phyloP scores from a whole-genome alignment of 2,888 invertebrate genomes.

The Gnatocerus cornutus region DNA sequence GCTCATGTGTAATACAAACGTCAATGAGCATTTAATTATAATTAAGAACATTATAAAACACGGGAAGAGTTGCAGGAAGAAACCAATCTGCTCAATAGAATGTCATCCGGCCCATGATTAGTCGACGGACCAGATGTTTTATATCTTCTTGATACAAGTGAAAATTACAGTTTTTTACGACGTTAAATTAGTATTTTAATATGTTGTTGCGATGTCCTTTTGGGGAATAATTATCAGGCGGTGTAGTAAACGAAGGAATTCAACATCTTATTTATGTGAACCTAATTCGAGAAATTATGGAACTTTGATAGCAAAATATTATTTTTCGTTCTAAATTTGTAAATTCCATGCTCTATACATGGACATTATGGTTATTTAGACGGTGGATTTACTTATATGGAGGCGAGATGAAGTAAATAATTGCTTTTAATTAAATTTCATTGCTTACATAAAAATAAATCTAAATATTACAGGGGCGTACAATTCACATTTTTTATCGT shows the following conservation, averaged over 20 bases:
- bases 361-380: too few relatives aligned
- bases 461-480: too few relatives aligned
- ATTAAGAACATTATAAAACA: slow-evolving; percentile 51
- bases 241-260: slow-evolving; percentile 9
- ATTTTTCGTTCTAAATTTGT: background rate
- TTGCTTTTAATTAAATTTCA: too few relatives aligned
- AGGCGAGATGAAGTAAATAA: too few relatives aligned
- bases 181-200: background rate
- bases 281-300: background rate
- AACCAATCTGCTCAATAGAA: slow-evolving; percentile 66
- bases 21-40: slow-evolving; percentile 44
- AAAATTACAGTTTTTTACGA: slow-evolving; percentile 30
- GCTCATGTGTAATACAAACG: background rate
- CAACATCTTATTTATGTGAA: slow-evolving; percentile 11
- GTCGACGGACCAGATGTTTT: slow-evolving; percentile 61
- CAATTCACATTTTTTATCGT: too few relatives aligned
- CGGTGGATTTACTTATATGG: too few relatives aligned
- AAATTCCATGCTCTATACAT: too few relatives aligned
- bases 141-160: slow-evolving; percentile 44
- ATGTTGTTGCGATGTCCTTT: slow-evolving; percentile 21
- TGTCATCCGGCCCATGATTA: slow-evolving; percentile 67
- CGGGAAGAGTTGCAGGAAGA: slow-evolving; percentile 63
- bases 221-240: slow-evolving; percentile 13
- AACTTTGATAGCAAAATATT: slow-evolving; percentile 1
- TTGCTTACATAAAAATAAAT: too few relatives aligned